Base-by-base conservation (phyloP, 2,797 vertebrate genomes). In the Trichosurus vulpecula region DNA sequence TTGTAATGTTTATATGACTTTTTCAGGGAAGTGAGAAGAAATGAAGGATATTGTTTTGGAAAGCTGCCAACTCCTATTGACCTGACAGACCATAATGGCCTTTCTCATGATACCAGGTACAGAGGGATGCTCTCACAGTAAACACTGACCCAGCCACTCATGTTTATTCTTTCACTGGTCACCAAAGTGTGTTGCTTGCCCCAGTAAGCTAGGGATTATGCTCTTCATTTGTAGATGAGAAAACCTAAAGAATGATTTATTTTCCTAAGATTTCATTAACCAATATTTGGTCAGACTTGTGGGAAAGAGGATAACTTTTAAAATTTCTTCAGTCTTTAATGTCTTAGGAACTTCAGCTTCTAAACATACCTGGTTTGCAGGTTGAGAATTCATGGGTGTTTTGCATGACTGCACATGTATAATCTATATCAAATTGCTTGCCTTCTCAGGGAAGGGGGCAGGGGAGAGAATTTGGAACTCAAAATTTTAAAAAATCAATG, bases 21-120 rank as follows among this genome's bases (percentile, higher is more conserved):
- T 66, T 95, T 95, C 53, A 54, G 19, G 89, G 54, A 91, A 91
- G 92, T 57, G 91, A 93, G 90, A 94, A 61, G 74, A 92, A 94
- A 97, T 92, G 5, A 94, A 94, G 52, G 66, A 31, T 92, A 58
- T 97, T 95, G 52, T 91, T 98, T 97, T 96, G 97, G 93, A 96
- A 97, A 97, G 61, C 0, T 30, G 96, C 93, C 95, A 95, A 12
- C 93, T 98, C 81, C n/a, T 31, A 47, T n/a, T 74, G 93, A 90
- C 41, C 8, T 35, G 52, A 94, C n/a, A 35, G 95, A 93, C 52
- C 16, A 9, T 66, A 90, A 93, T 95, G 97, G 51, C 66, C 92
- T 66, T 92, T 95, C 90, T 92, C 93, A 16, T 52, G 90, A 95
- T 94, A 90, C 25, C 58, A 52, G 90, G 93, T 97, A 89, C 74